phyloP scores from a whole-genome alignment of 2,888 invertebrate species.

The Zelleria hepariella region DNA sequence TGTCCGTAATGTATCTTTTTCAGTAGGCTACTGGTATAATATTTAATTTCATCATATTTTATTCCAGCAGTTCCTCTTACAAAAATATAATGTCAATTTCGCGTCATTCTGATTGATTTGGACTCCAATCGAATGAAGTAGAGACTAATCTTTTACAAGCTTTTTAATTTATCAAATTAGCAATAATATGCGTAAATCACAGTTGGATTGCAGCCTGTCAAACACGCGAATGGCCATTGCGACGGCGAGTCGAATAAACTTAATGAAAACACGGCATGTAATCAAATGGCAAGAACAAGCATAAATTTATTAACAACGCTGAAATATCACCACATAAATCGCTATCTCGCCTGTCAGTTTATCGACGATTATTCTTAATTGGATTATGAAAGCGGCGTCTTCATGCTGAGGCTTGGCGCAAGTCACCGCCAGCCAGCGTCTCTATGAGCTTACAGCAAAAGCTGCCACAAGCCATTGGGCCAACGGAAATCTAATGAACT shows the following conservation, averaged over 20 bases:
- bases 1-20: no score
- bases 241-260: slow-evolving; percentile 51
- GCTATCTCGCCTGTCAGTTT: slow-evolving; percentile 66
- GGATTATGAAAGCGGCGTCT: slow-evolving; percentile 66
- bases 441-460: not conserved
- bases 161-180: slow-evolving; percentile 7
- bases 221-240: slow-evolving; percentile 33
- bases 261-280: slow-evolving; percentile 58
- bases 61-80: no score
- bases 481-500: no score
- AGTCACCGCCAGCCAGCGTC: slow-evolving; percentile 12
- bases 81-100: no score
- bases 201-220: slow-evolving; percentile 48
- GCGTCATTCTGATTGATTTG: no score
- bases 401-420: slow-evolving; percentile 18
- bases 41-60: no score
- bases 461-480: no score
- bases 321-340: slow-evolving; percentile 71
- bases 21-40: no score
- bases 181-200: slow-evolving; percentile 32
- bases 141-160: not conserved
- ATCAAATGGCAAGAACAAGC: slow-evolving; percentile 68
- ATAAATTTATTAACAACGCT: slow-evolving; percentile 70
- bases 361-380: slow-evolving; percentile 72
- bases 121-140: not conserved